Base-by-base conservation (phyloP, 2,113 vertebrate species). In the Girardinichthys multiradiatus region DNA sequence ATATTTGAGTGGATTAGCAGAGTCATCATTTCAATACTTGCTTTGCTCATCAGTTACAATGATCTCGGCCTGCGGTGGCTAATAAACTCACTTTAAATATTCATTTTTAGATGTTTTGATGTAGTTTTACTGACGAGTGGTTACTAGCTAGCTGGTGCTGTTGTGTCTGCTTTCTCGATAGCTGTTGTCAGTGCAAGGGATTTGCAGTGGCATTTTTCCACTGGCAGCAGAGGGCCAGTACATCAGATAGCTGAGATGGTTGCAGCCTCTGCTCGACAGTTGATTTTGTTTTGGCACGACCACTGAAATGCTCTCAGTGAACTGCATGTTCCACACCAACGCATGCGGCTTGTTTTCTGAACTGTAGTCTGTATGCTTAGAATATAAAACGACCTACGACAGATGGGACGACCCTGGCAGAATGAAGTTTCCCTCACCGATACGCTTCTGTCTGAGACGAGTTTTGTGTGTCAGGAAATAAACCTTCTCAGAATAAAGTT, bases 181-280 rank as follows among this genome's bases (percentile, higher is more conserved):
- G 84, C 67, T 78, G 64, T 74, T 83, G 72, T 75, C 79, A 77
- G 60, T 37, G 59, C n/a, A 65, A 79, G 37, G 70, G 83, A 86
- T 87, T 82, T 88, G 70, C 68, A 48, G 71, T 54, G 85, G 82
- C 87, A 87, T 90, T 90, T 54, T 92, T 90, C 83, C 83, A 76
- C 84, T 84, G 79, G 76, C 72, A 61, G 30, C 64, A 35, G 73
- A 63, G 68, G 24, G 45, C 3, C 51, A 21, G 61, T 64, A 64
- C 58, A 57, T 77, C 37, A 68, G 68, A 68, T 59, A 69, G 29
- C 60, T 68, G 76, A 78, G 65, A 66, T 59, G 73, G 70, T 76
- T 71, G 83, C 72, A 66, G 70, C 69, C 64, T 37, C n/a, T 79
- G 29, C 35, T 68, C 62, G 64, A 62, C 76, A 67, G 74, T 65